phyloP scores from a whole-genome alignment of 2,113 vertebrate genomes.

The Platysternon megacephalum region DNA sequence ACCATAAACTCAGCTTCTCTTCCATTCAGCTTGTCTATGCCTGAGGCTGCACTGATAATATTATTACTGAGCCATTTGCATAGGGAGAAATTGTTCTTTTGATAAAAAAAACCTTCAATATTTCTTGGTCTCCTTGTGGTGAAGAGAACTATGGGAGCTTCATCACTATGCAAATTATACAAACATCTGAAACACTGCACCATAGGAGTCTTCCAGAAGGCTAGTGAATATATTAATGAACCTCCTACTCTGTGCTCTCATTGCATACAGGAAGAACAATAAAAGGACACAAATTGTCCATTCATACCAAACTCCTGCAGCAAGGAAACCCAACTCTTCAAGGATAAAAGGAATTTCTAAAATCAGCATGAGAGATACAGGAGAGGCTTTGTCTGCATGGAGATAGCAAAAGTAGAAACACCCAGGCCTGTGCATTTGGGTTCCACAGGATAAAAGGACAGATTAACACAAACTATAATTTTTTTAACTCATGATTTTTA shows the following conservation, averaged over 20 bases:
- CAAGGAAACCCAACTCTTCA: rapidly evolving
- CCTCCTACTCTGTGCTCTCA: background rate
- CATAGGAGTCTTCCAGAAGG: background rate
- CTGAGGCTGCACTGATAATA: conserved; percentile 59
- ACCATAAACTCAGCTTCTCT: conserved; percentile 33
- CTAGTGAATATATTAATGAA: background rate
- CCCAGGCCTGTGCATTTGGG: background rate
- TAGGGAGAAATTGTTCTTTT: conserved; percentile 56
- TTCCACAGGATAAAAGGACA: background rate
- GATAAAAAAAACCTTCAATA: conserved; percentile 5
- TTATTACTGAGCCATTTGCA: conserved; percentile 60
- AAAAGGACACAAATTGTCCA: rapidly evolving
- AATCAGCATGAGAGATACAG: background rate
- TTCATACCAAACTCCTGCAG: background rate
- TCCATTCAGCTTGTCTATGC: conserved; percentile 34
- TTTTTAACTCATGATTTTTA: background rate
- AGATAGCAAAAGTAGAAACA: background rate
- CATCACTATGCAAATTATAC: background rate
- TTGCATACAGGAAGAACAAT: background rate
- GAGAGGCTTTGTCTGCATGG: background rate
- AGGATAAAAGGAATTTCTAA: background rate
- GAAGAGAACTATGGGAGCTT: background rate
- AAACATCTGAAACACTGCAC: background rate
- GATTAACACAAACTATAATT: background rate
- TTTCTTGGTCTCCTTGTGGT: background rate